Base-by-base conservation (phyloP, 2,113 vertebrate species). In the Epinephelus cyanopodus region DNA sequence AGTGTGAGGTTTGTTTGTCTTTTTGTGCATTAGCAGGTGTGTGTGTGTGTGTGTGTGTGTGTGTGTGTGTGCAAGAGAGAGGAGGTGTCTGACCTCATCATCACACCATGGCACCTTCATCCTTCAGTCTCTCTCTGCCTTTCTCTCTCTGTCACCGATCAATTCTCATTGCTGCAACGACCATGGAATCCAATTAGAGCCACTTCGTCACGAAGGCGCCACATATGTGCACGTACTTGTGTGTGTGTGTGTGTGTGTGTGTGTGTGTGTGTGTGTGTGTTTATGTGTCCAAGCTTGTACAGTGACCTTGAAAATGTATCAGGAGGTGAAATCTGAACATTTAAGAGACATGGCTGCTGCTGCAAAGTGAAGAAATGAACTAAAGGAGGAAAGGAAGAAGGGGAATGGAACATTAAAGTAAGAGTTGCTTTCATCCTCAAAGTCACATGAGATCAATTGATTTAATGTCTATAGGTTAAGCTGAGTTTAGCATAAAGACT, bases 171-270 rank as follows among this genome's bases (percentile, higher is more conserved):
- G 53, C 73, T 3, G 15, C 10, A 17, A 67, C 48, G 0, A 70
- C 78, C 74, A 2, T 81, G 76, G 70, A 62, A 92, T 88, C 74
- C 74, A 88, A 88, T 92, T 90, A 92, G 87, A 84, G 79, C 45
- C 0, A 37, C 74, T 42, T 79, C 58, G 25, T 83, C 70, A 64
- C 62, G 45, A 71, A 80, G 67, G 54, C 13, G 0, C 61, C 76
- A 27, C 67, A 37, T 47, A 23, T 67, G 67, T 2, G 2, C 0
- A 9, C 2, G 10, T 23, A 21, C 39, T 17, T 25, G 14, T 80
- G 61, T 68, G 54, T n/a, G n/a, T n/a, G n/a, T n/a, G n/a, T n/a
- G n/a, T n/a, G n/a, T n/a, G n/a, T n/a, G n/a, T 48, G 61, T 15
- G 69, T 61, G 42, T 54, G 54, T 54, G 50, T 52, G 52, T 65